phyloP scores from a whole-genome alignment of 2,113 vertebrate species.

The Opisthocomus hoazin region DNA sequence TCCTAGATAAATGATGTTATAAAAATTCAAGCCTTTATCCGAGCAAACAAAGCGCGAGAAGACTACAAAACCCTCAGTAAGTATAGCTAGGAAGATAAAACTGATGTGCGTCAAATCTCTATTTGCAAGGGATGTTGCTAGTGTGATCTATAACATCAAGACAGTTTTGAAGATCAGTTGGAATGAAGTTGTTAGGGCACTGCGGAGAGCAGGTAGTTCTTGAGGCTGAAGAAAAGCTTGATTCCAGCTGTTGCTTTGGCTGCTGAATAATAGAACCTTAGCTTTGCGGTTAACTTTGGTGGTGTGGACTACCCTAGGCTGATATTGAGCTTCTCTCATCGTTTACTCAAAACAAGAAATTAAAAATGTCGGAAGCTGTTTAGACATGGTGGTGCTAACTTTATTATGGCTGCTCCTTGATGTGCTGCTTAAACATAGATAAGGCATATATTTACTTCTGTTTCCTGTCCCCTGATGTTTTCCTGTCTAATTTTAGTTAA shows the following conservation, averaged over 20 bases:
- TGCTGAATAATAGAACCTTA: neutral
- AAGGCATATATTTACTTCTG: neutral
- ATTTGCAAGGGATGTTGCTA: neutral
- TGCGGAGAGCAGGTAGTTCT: neutral
- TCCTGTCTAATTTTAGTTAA: slow-evolving; percentile 68
- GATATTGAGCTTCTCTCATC: neutral
- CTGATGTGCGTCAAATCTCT: neutral
- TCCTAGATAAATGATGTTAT: slow-evolving; percentile 88
- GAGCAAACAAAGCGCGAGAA: slow-evolving; percentile 97
- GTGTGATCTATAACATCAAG: neutral
- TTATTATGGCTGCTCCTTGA: neutral
- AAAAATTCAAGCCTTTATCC: slow-evolving; percentile 97
- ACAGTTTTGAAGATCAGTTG: neutral
- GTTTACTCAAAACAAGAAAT: neutral
- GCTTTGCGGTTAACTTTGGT: neutral
- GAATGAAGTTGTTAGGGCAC: neutral
- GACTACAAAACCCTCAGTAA: slow-evolving; percentile 99
- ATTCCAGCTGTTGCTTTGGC: neutral
- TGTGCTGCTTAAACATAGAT: neutral
- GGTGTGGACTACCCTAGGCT: neutral
- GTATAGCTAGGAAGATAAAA: slow-evolving; percentile 54
- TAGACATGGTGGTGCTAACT: neutral
- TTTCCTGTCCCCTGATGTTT: neutral
- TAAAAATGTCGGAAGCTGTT: neutral
- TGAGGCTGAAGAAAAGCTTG: neutral